Evolutionary conservation across 92 coral and sea anemone genomes (phyloP), one percentile per base, ranked within the genome.

Genomic region (Micromussa lordhowensis): DNA sequence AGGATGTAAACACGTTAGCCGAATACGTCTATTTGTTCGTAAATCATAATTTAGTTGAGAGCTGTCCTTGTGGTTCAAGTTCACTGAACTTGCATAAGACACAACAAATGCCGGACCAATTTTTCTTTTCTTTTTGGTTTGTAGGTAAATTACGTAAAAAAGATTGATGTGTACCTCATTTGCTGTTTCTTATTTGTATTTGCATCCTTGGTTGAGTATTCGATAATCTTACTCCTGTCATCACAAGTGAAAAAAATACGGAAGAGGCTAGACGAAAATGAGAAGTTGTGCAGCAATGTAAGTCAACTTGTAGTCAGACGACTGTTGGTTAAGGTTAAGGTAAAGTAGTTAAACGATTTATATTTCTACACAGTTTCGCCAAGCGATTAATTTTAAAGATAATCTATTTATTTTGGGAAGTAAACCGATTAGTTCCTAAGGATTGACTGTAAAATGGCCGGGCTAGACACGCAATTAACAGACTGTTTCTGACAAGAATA

Each of bases 101-200:
- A 44, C 48, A 40, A 40, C 48, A 4, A 44, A 44, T 44, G 51
- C 13, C 51, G 1, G 1, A 44, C 9, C 12, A 44, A 44, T 44
- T 44, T 8, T 44, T 44, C 51, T 8, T 7, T 19, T 71, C 16
- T 44, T 24, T 79, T 29, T 59, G 64, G 59, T 53, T 68, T 84
- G 30, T 44, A 96, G 98, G 98, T 96, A 22, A 96, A 96, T 75
- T 96, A 96, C 72, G 93, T 94, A 53, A 96, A 96, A 80, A 90
- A 94, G 64, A 91, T 96, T 38, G 98, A 96, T 79, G 91, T 92
- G 83, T 96, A 94, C 78, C 94, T 96, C n/a, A 94, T 96, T 24
- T 95, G 97, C 13, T 96, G 98, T 85, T 96, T 96, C 61, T 91
- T 96, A 80, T 96, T 96, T 76, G 98, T 96, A 77, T 96, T 96